phyloP scores from a whole-genome alignment of 1,140 invertebrate genomes.

The Limonius californicus region DNA sequence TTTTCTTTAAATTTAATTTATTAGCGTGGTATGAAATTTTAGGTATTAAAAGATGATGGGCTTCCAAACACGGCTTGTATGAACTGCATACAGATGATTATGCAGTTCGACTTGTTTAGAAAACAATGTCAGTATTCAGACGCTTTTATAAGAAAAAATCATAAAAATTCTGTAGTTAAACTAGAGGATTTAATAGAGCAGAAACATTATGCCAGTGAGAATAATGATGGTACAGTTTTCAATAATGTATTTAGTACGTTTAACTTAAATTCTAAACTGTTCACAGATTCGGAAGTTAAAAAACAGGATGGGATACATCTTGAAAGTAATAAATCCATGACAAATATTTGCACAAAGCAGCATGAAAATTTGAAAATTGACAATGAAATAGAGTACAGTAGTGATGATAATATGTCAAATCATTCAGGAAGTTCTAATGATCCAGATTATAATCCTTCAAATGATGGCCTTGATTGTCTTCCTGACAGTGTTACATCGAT shows the following conservation, averaged over 20 bases:
- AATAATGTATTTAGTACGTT: no score
- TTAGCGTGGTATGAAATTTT: not conserved
- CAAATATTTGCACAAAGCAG: not conserved
- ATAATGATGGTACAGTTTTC: no score
- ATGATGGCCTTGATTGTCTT: not conserved
- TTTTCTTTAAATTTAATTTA: not conserved
- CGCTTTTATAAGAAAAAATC: not conserved
- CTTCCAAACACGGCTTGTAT: slow-evolving; percentile 15
- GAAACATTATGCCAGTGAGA: no score
- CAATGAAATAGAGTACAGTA: not conserved
- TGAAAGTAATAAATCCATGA: no score
- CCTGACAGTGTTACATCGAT: not conserved
- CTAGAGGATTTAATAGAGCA: no score
- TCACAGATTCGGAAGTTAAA: no score
- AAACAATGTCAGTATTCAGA: slow-evolving; percentile 15
- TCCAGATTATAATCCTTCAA: not conserved
- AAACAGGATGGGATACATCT: not conserved
- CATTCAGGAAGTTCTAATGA: not conserved
- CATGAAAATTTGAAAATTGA: no score
- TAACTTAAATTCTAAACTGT: no score
- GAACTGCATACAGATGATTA: slow-evolving; percentile 11
- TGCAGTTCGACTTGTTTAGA: slow-evolving; percentile 11
- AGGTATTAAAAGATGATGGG: slow-evolving; percentile 14
- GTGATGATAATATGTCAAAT: not conserved
- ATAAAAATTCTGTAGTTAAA: not conserved